Evolutionary conservation across 2,113 vertebrate species (phyloP), one percentile per base, ranked within the genome.

Genomic region (Micromys minutus): DNA sequence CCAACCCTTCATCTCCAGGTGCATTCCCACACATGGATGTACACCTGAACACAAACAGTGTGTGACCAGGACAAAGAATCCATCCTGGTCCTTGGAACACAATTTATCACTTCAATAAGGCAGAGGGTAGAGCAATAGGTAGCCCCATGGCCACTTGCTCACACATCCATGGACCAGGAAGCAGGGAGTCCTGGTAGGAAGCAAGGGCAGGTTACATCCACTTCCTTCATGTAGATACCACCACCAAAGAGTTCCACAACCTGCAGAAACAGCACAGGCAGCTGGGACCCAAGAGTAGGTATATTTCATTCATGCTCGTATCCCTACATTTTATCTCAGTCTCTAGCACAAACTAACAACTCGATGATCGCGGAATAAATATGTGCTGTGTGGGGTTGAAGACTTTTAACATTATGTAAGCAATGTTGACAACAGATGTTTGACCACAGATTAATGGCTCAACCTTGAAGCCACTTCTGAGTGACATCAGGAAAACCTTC

Each of bases 391-490:
- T 86, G 74, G 74, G 67, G 1, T 79, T 67, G 92, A 87, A 86
- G 17, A n/a, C 26, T 74, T 63, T 85, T 79, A 94, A 87, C 74
- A 89, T 50, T 87, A 39, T 31, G 87, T 6, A 84, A 79, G 8
- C 45, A 55, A 75, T 34, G 47, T 39, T 19, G 2, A 24, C 12
- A 84, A 52, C 87, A 86, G 79, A 74, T 31, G 88, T 19, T 12
- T 63, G 72, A 59, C 42, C 72, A 63, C 74, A 93, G 92, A 61
- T 93, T 90, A 90, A 96, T 83, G 67, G 55, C 84, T 47, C 76
- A 89, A 89, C 83, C 5, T 79, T 26, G 16, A 11, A 61, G n/a
- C n/a, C 22, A 57, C 72, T 81, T 87, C 61, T 65, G 57, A 93
- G 34, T 13, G 29, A 59, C 19, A 7, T 55, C 24, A 47, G 39